Percentiles rank a stretch among this genome's conserved stretches.
Conservation (phyloP, 1,140 invertebrate genomes). For the Aphelenchoides avenae region DNA sequence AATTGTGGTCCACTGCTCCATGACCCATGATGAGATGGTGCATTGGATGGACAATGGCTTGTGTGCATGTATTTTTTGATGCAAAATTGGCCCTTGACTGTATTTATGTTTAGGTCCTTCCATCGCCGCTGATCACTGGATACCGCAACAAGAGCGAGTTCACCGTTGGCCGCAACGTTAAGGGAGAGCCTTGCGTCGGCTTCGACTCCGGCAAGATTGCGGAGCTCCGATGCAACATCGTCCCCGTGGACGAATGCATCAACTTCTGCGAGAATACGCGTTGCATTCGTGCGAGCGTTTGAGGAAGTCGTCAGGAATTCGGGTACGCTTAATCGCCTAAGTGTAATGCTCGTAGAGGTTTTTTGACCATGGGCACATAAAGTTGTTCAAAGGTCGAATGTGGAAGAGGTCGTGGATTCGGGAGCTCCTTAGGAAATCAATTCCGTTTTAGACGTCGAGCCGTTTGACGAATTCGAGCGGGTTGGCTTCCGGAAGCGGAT, state of each 20-base stretch:
- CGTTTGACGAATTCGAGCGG: conserved; percentile 79
- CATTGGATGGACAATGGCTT: too few species aligned
- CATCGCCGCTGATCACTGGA: conserved; percentile 67
- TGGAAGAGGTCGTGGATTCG: too few species aligned
- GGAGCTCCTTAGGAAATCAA: too few species aligned
- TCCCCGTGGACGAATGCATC: conserved; percentile 70
- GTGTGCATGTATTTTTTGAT: too few species aligned
- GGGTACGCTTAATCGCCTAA: too few species aligned
- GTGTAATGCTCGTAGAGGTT: too few species aligned
- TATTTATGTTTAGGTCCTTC: conserved; percentile 57
- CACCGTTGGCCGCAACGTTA: conserved; percentile 71
- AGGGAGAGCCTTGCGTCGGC: conserved; percentile 56
- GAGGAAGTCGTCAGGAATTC: conserved; percentile 64
- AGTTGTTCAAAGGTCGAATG: too few species aligned
- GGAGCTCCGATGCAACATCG: conserved; percentile 70
- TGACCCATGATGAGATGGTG: too few species aligned
- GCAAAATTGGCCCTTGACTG: too few species aligned
- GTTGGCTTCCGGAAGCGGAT: conserved; percentile 82
- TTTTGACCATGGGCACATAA: too few species aligned
- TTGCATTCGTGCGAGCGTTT: conserved; percentile 64
- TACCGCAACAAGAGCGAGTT: conserved; percentile 99
- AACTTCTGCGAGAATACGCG: conserved; percentile 78
- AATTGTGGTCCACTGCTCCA: too few species aligned
- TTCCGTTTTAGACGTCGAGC: too few species aligned
- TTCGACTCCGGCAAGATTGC: conserved; percentile 64